Evolutionary conservation across 2,797 vertebrate genomes (phyloP), one percentile per base, ranked within the genome.

Genomic region (Gobio occitaniae): DNA sequence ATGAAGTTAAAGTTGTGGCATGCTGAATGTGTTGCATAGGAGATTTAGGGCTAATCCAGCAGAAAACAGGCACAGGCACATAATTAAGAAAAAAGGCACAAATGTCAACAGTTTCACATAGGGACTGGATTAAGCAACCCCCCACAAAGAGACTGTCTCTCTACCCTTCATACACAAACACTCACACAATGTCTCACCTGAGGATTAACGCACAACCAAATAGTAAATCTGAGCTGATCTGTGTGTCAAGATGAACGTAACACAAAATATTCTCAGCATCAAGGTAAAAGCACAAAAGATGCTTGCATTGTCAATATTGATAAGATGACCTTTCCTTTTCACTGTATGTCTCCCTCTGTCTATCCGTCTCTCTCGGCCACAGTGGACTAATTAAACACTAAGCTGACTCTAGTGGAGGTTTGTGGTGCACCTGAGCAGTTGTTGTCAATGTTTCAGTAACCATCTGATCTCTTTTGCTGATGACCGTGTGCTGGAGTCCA

Each of bases 31-130:
- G 97, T 96, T 96, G 97, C 96, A 95, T 95, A 95, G 97, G 97
- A 99, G 98, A 99, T 99, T 99, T 99, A 97, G 95, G 95, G 93
- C 95, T 99, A 99, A 99, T 99, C 98, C 98, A 97, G 97, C 97
- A 96, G 97, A 99, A 99, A 99, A 98, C 97, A 99, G 97, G 96
- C 96, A 95, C 97, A 97, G 97, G 97, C 97, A 98, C 98, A 99
- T 98, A 98, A 99, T 97, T 97, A 97, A 96, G 91, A 94, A 96
- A 95, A 97, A 97, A 97, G 97, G 97, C 97, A 99, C 97, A 99
- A 99, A 99, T 99, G 98, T 99, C 98, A 99, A 99, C 98, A 99
- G 97, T 99, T 98, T 98, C 97, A 99, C 97, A 97, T 96, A 97
- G 97, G 95, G 97, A 99, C 97, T 99, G 97, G 98, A 99, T 99